Conservation (phyloP, 2,797 vertebrate genomes). For the Gallinago nigripennis region DNA sequence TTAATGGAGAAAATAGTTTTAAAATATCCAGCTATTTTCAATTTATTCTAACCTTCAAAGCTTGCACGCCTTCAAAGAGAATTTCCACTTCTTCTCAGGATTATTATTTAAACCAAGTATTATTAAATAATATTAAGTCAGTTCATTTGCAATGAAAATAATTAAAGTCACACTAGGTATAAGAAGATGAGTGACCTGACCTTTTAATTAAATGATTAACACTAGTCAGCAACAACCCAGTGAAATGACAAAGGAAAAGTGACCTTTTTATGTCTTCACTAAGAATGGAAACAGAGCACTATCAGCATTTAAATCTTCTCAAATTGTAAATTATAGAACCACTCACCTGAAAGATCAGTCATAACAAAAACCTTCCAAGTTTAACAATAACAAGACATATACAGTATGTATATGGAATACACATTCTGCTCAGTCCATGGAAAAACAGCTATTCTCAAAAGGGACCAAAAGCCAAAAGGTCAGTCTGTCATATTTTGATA, state of each 20-base stretch:
- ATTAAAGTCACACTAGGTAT: slow-evolving; percentile 49
- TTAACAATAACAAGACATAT: neutral
- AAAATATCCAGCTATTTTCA: slow-evolving; percentile 22
- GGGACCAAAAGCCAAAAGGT: slow-evolving; percentile 11
- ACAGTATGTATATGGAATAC: neutral
- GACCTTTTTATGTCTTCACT: slow-evolving; percentile 71
- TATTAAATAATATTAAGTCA: slow-evolving; percentile 64
- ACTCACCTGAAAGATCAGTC: neutral
- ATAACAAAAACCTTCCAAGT: neutral
- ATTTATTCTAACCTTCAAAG: slow-evolving; percentile 52
- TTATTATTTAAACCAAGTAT: slow-evolving; percentile 48
- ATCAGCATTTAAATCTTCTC: neutral
- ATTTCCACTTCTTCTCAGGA: neutral
- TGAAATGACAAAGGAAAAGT: slow-evolving; percentile 58
- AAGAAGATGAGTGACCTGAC: slow-evolving; percentile 62
- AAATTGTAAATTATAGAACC: neutral
- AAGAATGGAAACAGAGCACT: slow-evolving; percentile 20
- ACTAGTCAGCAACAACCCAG: slow-evolving; percentile 48
- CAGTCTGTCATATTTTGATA: slow-evolving; percentile 7
- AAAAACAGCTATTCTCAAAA: slow-evolving; percentile 15
- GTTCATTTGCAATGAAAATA: slow-evolving; percentile 67
- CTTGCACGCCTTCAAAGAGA: slow-evolving; percentile 30
- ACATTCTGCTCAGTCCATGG: neutral
- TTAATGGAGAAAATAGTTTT: slow-evolving; percentile 24
- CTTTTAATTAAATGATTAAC: slow-evolving; percentile 76